Percentiles rank a stretch among this genome's conserved stretches.
phyloP scores from a whole-genome alignment of 1,140 invertebrate species.

The Hermatobates lingyangjiaoensis region DNA sequence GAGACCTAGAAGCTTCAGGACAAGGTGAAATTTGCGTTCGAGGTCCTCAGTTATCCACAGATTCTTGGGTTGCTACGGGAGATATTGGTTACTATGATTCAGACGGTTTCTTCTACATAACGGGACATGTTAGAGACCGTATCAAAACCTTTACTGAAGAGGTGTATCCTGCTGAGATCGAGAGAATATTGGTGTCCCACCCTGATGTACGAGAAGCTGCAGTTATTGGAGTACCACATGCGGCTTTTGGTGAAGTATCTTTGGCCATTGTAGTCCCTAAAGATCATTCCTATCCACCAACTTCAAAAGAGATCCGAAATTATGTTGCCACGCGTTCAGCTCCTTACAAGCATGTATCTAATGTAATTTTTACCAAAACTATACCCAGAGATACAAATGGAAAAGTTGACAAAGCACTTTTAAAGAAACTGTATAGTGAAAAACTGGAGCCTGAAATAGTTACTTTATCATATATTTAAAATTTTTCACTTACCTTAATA shows the following conservation, averaged over 20 bases:
- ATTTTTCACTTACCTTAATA: no score
- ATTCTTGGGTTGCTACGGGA: not conserved
- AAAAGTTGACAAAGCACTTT: not conserved
- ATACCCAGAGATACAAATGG: not conserved
- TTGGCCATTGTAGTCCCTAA: not conserved
- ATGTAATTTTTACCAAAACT: not conserved
- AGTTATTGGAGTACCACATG: no score
- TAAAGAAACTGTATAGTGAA: not conserved
- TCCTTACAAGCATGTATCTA: not conserved
- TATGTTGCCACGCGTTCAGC: not conserved
- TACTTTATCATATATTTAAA: not conserved
- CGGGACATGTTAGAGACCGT: no score
- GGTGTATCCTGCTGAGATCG: not conserved
- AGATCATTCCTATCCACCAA: not conserved
- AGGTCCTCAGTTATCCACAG: not conserved
- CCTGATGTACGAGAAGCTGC: not conserved
- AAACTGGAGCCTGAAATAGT: not conserved
- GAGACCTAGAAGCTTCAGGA: not conserved
- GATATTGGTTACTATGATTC: conserved; percentile 1
- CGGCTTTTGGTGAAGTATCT: not conserved
- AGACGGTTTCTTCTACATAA: conserved; percentile 1
- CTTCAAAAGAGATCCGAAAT: not conserved
- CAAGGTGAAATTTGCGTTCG: not conserved
- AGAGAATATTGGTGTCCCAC: not conserved
- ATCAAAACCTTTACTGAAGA: not conserved